A percentile compares a stretch with the other conserved stretches of the same genome.
Conservation (phyloP, 2,113 vertebrate genomes). For the Barbus barbus region DNA sequence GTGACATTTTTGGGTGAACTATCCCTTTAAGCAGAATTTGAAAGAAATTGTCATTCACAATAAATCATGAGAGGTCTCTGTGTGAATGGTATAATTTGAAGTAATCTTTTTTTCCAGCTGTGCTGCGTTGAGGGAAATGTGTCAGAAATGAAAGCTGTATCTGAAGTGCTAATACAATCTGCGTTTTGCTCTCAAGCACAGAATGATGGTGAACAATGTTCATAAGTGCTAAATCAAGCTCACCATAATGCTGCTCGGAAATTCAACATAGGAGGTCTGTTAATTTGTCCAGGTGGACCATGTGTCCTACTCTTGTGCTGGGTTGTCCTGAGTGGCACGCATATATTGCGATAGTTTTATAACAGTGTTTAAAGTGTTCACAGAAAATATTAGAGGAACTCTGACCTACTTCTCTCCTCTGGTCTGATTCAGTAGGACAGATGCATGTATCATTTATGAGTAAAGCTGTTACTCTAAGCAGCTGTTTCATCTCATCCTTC, state of each 20-base stretch:
- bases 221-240: background rate
- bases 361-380: conserved; percentile 1
- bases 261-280: conserved; percentile 9
- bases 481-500: conserved; percentile 23
- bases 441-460: conserved; percentile 41
- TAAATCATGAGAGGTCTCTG: background rate
- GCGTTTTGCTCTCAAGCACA: background rate
- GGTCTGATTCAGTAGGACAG: background rate
- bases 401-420: conserved; percentile 53
- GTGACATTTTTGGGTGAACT: background rate
- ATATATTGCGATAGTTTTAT: background rate
- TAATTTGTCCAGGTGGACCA: background rate
- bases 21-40: background rate
- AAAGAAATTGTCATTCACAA: background rate
- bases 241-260: background rate
- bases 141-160: background rate
- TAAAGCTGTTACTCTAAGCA: conserved; percentile 22
- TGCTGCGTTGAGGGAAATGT: background rate
- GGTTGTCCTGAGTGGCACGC: conserved; percentile 15
- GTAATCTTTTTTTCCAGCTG: background rate
- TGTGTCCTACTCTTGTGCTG: background rate
- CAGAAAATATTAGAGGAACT: conserved; percentile 35
- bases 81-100: background rate
- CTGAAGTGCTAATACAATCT: background rate
- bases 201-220: background rate